These are phyloP conservation scores for Eudemis profundana DNA, from an alignment of 2,888 invertebrate genomes.

Conservation along the genomic window DNA sequence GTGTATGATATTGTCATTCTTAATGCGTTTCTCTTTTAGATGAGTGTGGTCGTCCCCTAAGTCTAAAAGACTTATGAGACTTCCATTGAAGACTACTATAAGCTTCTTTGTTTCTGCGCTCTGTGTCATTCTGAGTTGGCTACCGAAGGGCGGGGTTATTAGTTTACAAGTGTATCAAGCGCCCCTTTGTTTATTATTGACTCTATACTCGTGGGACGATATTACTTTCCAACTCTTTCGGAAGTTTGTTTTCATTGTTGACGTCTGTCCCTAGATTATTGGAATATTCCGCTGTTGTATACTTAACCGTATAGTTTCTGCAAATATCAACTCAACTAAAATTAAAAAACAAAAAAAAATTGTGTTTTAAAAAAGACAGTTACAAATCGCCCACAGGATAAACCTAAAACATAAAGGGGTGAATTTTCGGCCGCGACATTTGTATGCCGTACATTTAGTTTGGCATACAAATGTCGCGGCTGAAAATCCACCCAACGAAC, in stretches of 20 bases:
- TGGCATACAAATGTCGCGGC: no score
- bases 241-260: conserved; percentile 82
- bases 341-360: conserved; percentile 30
- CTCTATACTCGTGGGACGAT: conserved; percentile 68
- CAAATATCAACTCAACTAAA: no score
- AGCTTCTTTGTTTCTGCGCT: neutral
- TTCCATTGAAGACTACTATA: neutral
- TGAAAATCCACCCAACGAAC: no score
- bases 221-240: conserved; percentile 84
- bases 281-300: conserved; percentile 71
- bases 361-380: neutral
- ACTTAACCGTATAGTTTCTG: conserved; percentile 56
- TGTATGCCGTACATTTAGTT: no score
- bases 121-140: conserved; percentile 49
- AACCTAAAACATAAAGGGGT: no score
- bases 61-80: neutral
- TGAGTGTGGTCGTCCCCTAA: neutral
- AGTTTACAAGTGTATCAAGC: conserved; percentile 85
- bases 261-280: conserved; percentile 81
- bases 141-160: conserved; percentile 74
- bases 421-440: no score
- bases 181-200: conserved; percentile 82
- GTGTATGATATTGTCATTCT: neutral
- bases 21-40: neutral
- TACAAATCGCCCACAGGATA: no score